Evolutionary conservation across 2,797 vertebrate genomes (phyloP).

Genomic region (Sebastes ruberrimus): DNA sequence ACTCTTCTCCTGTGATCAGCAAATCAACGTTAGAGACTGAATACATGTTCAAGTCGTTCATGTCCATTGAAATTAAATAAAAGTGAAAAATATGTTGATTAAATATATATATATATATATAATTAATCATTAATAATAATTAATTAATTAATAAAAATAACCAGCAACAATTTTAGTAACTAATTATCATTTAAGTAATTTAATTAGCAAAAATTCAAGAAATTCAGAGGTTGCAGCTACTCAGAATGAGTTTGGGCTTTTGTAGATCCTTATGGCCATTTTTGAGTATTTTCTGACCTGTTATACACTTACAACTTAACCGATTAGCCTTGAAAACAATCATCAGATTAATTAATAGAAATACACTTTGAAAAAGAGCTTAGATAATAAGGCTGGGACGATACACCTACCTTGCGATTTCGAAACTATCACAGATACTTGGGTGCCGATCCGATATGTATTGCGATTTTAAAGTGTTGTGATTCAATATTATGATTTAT

Average conservation of each 20-base stretch:
- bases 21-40: not conserved
- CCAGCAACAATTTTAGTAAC: no score
- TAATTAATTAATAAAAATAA: no score
- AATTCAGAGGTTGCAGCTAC: not conserved
- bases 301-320: not conserved
- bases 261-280: not conserved
- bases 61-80: not conserved
- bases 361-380: not conserved
- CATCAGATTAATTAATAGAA: not conserved
- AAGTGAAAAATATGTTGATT: no score
- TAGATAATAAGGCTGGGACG: not conserved
- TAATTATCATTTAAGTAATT: no score
- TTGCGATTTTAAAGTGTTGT: no score
- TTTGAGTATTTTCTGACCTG: not conserved
- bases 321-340: not conserved
- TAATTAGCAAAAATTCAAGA: no score
- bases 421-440: not conserved
- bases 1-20: not conserved
- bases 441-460: no score
- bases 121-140: no score
- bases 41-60: not conserved
- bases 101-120: no score
- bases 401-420: not conserved
- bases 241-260: not conserved
- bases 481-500: no score